These are phyloP conservation scores for Eumerus sabulonum DNA, from an alignment of 2,888 invertebrate genomes.

Conservation along the genomic window DNA sequence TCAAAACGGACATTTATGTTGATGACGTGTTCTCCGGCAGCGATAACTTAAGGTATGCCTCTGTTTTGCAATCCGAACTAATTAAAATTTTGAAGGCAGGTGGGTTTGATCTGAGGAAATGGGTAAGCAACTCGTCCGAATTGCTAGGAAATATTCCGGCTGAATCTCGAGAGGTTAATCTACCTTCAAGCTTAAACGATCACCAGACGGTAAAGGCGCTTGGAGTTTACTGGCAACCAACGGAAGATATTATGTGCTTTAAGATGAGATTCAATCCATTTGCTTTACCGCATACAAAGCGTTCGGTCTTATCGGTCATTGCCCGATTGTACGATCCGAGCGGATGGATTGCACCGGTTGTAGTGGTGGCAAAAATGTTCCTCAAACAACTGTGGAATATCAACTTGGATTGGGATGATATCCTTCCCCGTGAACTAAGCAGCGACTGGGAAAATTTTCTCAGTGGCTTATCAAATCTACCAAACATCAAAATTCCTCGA, in stretches of 20 bases:
- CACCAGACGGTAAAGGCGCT: constrained; percentile 1
- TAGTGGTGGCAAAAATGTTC: background rate
- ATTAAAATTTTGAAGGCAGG: background rate
- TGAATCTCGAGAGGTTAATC: background rate
- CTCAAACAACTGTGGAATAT: background rate
- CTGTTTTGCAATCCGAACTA: constrained; percentile 1
- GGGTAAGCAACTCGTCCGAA: background rate
- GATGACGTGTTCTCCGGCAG: background rate
- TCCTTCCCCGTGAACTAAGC: background rate
- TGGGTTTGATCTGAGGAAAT: background rate
- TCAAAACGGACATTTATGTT: background rate
- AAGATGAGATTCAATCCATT: background rate
- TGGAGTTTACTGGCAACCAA: background rate
- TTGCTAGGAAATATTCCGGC: background rate
- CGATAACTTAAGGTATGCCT: background rate
- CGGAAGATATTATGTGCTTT: background rate
- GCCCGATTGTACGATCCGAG: background rate
- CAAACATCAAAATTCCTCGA: background rate
- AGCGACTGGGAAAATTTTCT: background rate
- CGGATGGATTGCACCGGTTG: background rate
- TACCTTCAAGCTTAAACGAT: background rate
- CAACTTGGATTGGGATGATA: background rate
- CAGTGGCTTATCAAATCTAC: background rate
- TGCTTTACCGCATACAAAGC: too few relatives aligned
- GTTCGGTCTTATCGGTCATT: background rate